phyloP scores from a whole-genome alignment of 2,888 invertebrate genomes.

The Chrysolina haemoptera region DNA sequence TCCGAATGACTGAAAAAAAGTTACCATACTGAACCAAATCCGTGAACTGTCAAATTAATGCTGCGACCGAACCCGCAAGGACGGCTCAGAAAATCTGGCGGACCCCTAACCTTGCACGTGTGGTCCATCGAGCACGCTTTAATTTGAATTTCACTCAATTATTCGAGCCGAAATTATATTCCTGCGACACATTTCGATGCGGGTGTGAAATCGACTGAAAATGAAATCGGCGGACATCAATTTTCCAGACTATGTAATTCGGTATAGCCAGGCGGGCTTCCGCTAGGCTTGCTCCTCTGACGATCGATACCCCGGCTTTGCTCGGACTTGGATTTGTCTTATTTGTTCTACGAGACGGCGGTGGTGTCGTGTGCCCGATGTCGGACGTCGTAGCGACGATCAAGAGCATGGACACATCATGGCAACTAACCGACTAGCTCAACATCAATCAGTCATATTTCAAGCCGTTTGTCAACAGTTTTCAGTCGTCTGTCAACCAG shows the following conservation, averaged over 20 bases:
- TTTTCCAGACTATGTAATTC: conserved; percentile 66
- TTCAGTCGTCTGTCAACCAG: too few species aligned
- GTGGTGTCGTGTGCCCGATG: neutral
- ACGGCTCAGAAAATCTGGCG: conserved; percentile 22
- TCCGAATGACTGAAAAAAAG: too few species aligned
- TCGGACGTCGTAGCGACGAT: too few species aligned
- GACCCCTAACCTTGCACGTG: conserved; percentile 51
- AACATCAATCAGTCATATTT: too few species aligned
- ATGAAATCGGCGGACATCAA: conserved; percentile 68
- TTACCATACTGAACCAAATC: too few species aligned
- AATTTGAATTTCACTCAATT: conserved; percentile 66
- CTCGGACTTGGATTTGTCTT: conserved; percentile 39
- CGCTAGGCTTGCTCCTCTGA: conserved; percentile 46
- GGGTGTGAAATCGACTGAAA: conserved; percentile 68
- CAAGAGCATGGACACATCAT: too few species aligned
- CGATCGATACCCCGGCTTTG: conserved; percentile 40
- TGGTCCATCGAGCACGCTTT: conserved; percentile 58
- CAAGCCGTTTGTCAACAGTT: too few species aligned
- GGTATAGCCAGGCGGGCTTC: conserved; percentile 22
- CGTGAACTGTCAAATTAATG: too few species aligned
- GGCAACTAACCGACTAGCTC: too few species aligned
- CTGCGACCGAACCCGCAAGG: conserved; percentile 15
- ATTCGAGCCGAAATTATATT: conserved; percentile 66
- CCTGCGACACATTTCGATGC: conserved; percentile 65
- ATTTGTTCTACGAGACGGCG: neutral